Base-by-base conservation (phyloP, 1,140 invertebrate species). In the Drosophila grimshawi region DNA sequence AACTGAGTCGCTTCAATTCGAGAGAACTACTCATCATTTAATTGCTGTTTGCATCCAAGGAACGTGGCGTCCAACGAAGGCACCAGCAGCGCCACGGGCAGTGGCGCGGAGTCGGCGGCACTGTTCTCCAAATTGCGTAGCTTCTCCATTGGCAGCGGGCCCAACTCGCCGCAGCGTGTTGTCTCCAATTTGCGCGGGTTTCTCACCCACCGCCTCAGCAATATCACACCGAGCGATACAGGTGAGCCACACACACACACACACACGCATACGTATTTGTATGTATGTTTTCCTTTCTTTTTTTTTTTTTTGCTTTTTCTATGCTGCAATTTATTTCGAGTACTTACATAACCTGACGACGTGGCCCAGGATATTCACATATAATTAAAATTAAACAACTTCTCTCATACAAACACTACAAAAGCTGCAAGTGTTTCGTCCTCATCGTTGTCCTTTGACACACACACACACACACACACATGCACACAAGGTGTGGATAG, bases 141-240 rank as follows among this genome's bases (percentile, higher is more conserved):
- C 72, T 90, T 92, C 78, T 81, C 92, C 56, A 92, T 91, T 72
- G 93, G 93, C 88, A 92, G 91, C 66, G 93, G 92, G 55, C 92
- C 92, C 81, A 93, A 93, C 88, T 94, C 92, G 86, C 94, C 94
- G 51, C 93, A 93, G 90, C 93, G 92, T 46, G 94, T 94, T 72
- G 94, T 94, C 76, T 93, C 92, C 80, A 94, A 94, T 82, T 93
- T 94, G 82, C 93, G 94, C 79, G 94, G 94, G 73, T 94, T 94
- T 81, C 93, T 94, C 79, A 92, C 93, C 69, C 93, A 92, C 88
- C 92, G 93, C 68, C 79, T 92, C 32, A 93, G 94, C 72, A 93
- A 93, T 71, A 92, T 93, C 73, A 93, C 94, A 72, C 93, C 94
- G 67, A 93, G 93, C 63, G 94, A 94, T 86, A 94, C 94, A 94